phyloP scores from a whole-genome alignment of 2,888 invertebrate species.

The Agrochola circellaris region DNA sequence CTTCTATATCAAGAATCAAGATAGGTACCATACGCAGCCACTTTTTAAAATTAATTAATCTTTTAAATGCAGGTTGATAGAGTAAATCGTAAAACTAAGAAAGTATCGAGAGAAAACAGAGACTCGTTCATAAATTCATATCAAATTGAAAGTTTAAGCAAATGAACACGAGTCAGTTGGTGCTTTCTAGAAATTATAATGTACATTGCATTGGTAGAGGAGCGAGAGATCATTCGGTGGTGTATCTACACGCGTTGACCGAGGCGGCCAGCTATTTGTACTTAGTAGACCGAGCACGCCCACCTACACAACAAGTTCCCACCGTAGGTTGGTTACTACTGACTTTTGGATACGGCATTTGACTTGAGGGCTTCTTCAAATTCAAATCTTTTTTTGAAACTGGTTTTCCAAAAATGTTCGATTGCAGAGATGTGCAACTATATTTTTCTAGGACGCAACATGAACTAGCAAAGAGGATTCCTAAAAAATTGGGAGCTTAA shows the following conservation, averaged over 20 bases:
- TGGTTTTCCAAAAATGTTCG: neutral
- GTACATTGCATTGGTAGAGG: slow-evolving; percentile 74
- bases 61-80: slow-evolving; percentile 40
- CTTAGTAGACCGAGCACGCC: slow-evolving; percentile 83
- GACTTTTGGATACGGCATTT: slow-evolving; percentile 69
- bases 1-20: slow-evolving; percentile 13
- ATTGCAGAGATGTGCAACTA: neutral
- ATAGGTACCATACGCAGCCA: slow-evolving; percentile 16
- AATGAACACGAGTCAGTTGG: slow-evolving; percentile 81
- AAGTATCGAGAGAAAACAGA: slow-evolving; percentile 78
- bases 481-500: neutral
- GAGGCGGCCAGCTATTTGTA: slow-evolving; percentile 78
- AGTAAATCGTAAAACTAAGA: slow-evolving; percentile 58
- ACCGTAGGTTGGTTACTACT: slow-evolving; percentile 25
- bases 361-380: neutral
- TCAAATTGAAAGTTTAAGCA: slow-evolving; percentile 88
- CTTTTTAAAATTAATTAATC: slow-evolving; percentile 59
- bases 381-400: neutral
- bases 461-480: no score
- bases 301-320: slow-evolving; percentile 71
- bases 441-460: neutral
- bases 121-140: slow-evolving; percentile 82
- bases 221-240: slow-evolving; percentile 72
- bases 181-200: slow-evolving; percentile 88
- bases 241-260: slow-evolving; percentile 74